Evolutionary conservation across 2,797 vertebrate genomes (phyloP), one percentile per base, ranked within the genome.

Genomic region (Mallotus villosus): DNA sequence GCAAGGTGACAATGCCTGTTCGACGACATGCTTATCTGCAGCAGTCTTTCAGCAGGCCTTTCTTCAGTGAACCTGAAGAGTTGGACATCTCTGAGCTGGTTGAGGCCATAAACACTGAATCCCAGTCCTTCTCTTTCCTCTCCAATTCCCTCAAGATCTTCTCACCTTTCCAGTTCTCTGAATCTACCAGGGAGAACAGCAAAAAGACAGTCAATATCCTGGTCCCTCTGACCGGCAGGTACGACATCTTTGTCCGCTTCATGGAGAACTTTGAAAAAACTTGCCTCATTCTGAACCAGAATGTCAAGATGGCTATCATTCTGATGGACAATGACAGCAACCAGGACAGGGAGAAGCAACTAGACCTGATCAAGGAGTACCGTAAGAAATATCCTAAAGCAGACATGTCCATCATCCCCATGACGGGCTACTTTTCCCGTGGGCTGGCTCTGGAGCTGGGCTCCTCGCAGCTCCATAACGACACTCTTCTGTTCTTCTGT

Each of bases 231-330:
- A 92, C 87, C 0, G 94, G 94, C 57, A 92, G 95, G 74, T 95
- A 94, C 4, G 92, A 95, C 27, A 92, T 92, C 60, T 96, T 96
- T 63, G 85, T 90, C 34, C 92, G 92, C 76, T 96, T 95, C 77
- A 96, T 96, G 95, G 91, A 93, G 67, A 96, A 96, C 86, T 95
- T 94, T 84, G 95, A 96, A 81, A 94, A 93, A 76, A 91, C 90
- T 37, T 96, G 95, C 82, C 90, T 96, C 24, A 92, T 94, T 71
- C 90, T 93, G 5, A 91, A 88, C 66, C 94, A 95, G 82, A 95
- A 94, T 67, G 92, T 96, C 29, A 94, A 93, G 81, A 72, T 96
- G 55, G 88, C 91, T 19, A 75, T 96, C 73, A 89, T 96, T 72
- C 87, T 96, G 3, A 94, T 95, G 75, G 90, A 87, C 80, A 88